Percentiles rank a stretch among this genome's conserved stretches.
These are phyloP conservation scores for Drosophila longiperda DNA, from an alignment of 2,888 invertebrate species.

Conservation along the genomic window DNA sequence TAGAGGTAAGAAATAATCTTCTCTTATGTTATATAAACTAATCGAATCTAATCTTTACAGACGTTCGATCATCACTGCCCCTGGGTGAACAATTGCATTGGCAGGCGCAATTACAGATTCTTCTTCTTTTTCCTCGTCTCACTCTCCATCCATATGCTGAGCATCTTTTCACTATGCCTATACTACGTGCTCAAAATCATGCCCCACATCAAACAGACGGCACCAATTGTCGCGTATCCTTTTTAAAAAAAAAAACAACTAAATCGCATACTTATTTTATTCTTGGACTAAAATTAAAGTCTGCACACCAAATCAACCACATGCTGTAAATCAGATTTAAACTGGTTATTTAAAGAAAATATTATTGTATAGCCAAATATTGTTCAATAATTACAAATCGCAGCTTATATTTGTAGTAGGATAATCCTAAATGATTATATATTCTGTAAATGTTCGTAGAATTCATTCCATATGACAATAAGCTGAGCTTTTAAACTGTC, in stretches of 20 bases:
- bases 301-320: background rate
- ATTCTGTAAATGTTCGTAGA: background rate
- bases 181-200: slow-evolving; percentile 95
- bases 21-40: background rate
- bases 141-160: slow-evolving; percentile 98
- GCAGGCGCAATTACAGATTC: slow-evolving; percentile 98
- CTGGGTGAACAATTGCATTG: slow-evolving; percentile 99
- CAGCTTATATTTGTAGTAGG: background rate
- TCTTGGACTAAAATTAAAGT: background rate
- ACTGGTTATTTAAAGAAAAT: background rate
- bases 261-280: background rate
- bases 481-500: background rate
- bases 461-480: background rate
- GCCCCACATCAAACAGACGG: slow-evolving; percentile 91
- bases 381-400: background rate
- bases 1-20: slow-evolving; percentile 89
- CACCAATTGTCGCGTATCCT: slow-evolving; percentile 95
- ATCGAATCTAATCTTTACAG: slow-evolving; percentile 85
- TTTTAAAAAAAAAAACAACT: slow-evolving; percentile 82
- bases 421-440: background rate
- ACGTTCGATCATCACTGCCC: slow-evolving; percentile 99
- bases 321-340: background rate
- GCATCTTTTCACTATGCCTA: slow-evolving; percentile 97
- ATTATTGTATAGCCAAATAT: background rate
- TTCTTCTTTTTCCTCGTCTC: slow-evolving; percentile 99